Evolutionary conservation across 2,797 vertebrate genomes (phyloP).

Genomic region (Lepidocolaptes lacrymiger): DNA sequence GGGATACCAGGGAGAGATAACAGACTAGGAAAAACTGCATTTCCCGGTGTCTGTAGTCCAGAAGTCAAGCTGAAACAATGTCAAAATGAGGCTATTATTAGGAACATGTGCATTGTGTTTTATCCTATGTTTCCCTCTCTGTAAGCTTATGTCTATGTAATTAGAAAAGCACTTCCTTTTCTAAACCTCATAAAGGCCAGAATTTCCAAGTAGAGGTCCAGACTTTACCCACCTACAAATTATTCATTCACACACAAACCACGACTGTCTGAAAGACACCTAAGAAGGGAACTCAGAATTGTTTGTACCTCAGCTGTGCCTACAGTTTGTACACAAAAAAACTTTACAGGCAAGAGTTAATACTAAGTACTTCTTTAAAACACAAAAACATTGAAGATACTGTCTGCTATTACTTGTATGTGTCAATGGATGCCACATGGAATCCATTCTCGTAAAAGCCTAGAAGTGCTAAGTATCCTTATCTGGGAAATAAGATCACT

Average conservation of each 20-base stretch:
- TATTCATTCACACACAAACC: not conserved
- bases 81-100: not conserved
- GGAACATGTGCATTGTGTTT: not conserved
- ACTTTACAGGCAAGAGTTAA: not conserved
- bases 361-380: not conserved
- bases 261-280: not conserved
- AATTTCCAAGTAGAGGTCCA: not conserved
- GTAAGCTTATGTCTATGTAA: not conserved
- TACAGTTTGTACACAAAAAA: not conserved
- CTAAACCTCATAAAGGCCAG: not conserved
- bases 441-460: conserved; percentile 6
- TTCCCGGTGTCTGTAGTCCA: conserved; percentile 88
- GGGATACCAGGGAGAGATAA: conserved; percentile 92
- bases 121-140: not conserved
- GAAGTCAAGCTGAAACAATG: conserved; percentile 81
- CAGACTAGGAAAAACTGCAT: conserved; percentile 89
- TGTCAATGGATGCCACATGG: not conserved
- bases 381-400: not conserved
- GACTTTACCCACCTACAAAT: not conserved
- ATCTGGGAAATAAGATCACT: not conserved
- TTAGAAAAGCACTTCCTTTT: not conserved
- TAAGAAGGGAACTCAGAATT: not conserved
- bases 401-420: not conserved
- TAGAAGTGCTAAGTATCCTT: conserved; percentile 3
- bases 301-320: not conserved